phyloP scores from a whole-genome alignment of 2,113 vertebrate species.

The Platysteira castanea region DNA sequence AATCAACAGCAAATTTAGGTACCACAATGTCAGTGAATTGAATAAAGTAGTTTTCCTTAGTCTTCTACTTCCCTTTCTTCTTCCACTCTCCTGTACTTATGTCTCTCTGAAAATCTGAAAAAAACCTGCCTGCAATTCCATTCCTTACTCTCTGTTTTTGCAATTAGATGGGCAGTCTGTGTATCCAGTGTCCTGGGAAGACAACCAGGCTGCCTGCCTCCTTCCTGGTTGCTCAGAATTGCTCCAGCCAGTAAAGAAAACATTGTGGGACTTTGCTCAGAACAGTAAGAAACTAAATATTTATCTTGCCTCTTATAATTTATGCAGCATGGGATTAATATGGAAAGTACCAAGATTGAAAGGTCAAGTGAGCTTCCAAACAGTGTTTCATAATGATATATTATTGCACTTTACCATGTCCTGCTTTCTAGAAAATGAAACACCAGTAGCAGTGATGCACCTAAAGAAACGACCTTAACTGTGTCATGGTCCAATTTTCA shows the following conservation, averaged over 20 bases:
- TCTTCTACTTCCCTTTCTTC: neutral
- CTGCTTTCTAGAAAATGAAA: slow-evolving; percentile 20
- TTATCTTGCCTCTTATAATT: slow-evolving; percentile 60
- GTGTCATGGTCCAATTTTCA: neutral
- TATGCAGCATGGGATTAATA: slow-evolving; percentile 51
- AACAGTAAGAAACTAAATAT: slow-evolving; percentile 62
- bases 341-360: slow-evolving; percentile 35
- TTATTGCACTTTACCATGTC: neutral
- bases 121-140: neutral
- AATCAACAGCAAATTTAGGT: neutral
- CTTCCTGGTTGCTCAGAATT: slow-evolving; percentile 32
- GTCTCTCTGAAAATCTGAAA: neutral
- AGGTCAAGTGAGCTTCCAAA: slow-evolving; percentile 54
- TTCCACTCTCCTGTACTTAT: neutral
- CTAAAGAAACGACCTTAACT: neutral
- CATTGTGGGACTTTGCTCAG: slow-evolving; percentile 28
- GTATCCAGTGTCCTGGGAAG: slow-evolving; percentile 17
- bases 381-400: slow-evolving; percentile 25
- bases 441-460: neutral
- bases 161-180: neutral
- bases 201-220: slow-evolving; percentile 9
- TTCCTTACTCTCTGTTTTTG: slow-evolving; percentile 17
- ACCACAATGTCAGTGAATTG: neutral
- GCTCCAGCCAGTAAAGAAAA: slow-evolving; percentile 48
- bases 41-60: neutral